Evolutionary conservation across 2,888 invertebrate species (phyloP), one percentile per base, ranked within the genome.

Genomic region (Lacanobia oleracea): DNA sequence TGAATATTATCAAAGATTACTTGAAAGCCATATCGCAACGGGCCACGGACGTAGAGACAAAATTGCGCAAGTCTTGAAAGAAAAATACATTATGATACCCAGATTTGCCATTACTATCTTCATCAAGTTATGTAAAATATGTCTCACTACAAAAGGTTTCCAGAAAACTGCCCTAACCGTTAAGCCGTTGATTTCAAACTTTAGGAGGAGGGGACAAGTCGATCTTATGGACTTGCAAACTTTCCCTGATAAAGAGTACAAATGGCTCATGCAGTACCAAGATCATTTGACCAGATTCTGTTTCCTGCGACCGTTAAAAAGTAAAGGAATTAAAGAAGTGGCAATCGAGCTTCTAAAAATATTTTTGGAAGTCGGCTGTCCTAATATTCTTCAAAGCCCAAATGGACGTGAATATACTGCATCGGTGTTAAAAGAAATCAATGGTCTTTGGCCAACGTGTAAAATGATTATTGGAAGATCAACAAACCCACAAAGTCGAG

Each of bases 251-350:
- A 75, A 81, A 18, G 86, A 89, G 37, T 91, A 86, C 69, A 90
- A 89, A 80, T 91, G 88, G 86, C 53, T 91, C 1, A 51, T 91
- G 14, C 81, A 84, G 4, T 90, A 90, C 64, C 88, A 90, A 66
- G 91, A 91, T 65, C 81, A 90, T 72, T 54, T 69, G 0, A 90
- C 89, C 7, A 91, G 90, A 85, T 91, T 88, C 80, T 60, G 75
- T 16, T 81, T 77, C 77, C 74, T 90, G 10, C 73, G 86, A 37
- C 90, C 90, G 37, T 64, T 91, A 21, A 84, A 61, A 27, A 74
- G 51, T 67, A 87, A 87, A 75, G 10, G 77, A 23, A 88, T 87
- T 4, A 77, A 65, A 56, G 89, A 89, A 84, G 87, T 91, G 1
- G 87, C 89, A 14, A 72, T 71, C 9, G 87, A 89, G 60, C 40